Conservation (phyloP, 2,797 vertebrate genomes). For the Urosaurus nigricauda region DNA sequence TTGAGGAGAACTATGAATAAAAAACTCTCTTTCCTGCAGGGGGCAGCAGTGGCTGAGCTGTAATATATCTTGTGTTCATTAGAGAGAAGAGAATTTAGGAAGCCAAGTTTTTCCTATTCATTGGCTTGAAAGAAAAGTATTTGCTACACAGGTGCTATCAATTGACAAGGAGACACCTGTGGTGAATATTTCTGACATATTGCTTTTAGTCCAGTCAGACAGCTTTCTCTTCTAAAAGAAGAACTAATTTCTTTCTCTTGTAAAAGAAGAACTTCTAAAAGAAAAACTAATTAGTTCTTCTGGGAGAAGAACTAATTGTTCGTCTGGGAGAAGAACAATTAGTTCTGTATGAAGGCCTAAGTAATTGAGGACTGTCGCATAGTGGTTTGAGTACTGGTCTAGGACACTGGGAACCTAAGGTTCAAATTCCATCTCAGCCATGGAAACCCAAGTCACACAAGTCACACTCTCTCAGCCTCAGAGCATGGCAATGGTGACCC, state of each 20-base stretch:
- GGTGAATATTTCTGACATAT: background rate
- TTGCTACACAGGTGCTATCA: background rate
- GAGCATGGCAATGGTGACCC: too few species aligned
- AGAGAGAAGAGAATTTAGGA: background rate
- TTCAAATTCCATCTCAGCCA: too few species aligned
- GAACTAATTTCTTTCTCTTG: too few species aligned
- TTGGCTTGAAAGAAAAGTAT: background rate
- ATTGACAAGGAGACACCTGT: background rate
- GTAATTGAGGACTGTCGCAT: too few species aligned
- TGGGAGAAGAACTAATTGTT: too few species aligned
- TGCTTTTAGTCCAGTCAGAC: background rate
- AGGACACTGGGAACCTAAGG: too few species aligned
- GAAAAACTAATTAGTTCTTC: too few species aligned
- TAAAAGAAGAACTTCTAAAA: too few species aligned
- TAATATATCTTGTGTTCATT: background rate
- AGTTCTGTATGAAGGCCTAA: background rate
- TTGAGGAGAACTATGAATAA: background rate
- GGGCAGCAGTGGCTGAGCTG: conserved; percentile 27
- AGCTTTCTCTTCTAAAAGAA: background rate
- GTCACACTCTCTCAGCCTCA: too few species aligned
- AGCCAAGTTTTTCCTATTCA: background rate
- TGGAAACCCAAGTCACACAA: too few species aligned
- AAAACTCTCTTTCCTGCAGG: conserved; percentile 2
- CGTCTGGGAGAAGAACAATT: background rate
- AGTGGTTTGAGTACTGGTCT: too few species aligned